Percentiles rank a stretch among this genome's conserved stretches.
phyloP scores from a whole-genome alignment of 2,797 vertebrate species.

The Phoebastria nigripes region DNA sequence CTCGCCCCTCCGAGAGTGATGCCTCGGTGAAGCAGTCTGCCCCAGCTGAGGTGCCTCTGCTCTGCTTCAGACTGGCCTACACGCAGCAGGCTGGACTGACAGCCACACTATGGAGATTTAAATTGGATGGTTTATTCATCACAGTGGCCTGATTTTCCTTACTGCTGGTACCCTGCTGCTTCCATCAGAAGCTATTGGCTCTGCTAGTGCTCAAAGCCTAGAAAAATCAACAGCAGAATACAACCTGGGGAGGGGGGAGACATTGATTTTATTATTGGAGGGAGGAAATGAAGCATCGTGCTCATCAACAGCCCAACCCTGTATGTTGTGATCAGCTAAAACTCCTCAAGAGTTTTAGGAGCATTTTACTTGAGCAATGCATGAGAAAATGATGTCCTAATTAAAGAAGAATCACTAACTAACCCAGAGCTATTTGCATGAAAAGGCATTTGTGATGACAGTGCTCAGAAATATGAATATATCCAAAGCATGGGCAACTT shows the following conservation, averaged over 20 bases:
- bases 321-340: not conserved
- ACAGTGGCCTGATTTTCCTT: conserved; percentile 5
- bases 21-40: not conserved
- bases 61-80: not conserved
- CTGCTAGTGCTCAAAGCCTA: not conserved
- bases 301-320: not conserved
- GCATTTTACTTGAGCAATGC: not conserved
- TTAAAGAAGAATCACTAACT: not conserved
- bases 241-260: not conserved
- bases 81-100: accelerated
- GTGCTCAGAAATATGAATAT: not conserved
- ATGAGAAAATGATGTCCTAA: not conserved
- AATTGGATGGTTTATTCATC: not conserved
- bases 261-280: not conserved
- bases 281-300: not conserved
- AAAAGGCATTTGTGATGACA: not conserved
- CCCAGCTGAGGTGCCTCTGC: not conserved
- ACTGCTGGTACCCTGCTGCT: not conserved
- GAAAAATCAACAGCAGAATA: not conserved
- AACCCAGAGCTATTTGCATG: not conserved
- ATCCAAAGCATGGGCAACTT: not conserved
- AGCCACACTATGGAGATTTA: not conserved
- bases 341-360: not conserved
- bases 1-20: accelerated
- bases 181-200: not conserved